Base-by-base conservation (phyloP, 1,140 invertebrate genomes). In the Macrotrachela quadricornifera region DNA sequence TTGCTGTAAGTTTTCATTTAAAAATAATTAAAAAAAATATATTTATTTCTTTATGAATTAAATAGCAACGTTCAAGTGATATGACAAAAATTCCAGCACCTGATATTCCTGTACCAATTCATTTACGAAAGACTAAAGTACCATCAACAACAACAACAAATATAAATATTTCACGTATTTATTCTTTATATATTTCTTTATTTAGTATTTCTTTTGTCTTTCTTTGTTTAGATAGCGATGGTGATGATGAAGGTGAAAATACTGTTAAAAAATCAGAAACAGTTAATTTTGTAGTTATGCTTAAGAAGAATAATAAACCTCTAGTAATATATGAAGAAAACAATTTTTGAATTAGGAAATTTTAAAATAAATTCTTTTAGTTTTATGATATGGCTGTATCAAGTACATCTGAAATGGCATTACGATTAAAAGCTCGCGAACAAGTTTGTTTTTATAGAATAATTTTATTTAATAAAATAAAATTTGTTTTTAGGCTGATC, bases 301-400 rank as follows among this genome's bases (percentile, higher is more conserved):
- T 88, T 1, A 77, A 83, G 52, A 85, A 82, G 67, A 85, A 86
- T 12, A 87, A 85, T 56, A 92, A 92, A 63, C 63, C 63, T 40
- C 66, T 30, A 30, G 21, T 30, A 30, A 30, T 4, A 4, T 30
- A 30, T 30, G 3, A 30, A 30, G 2, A 30, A 30, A 30, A 30
- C 8, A 30, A 4, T 2, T 30, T 30, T 30, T 30, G 2, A 2
- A 30, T 2, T 4, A 8, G 8, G 2, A 30, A 4, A 30, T 30
- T 30, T 30, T 2, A 30, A 30, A 30, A 4, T 30, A 8, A 30
- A 30, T 30, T 30, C 2, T 30, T 30, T 30, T 30, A 87, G 65
- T 88, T 85, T 61, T 87, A 87, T 66, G 83, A 79, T 56, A 78
- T 94, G 51, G 80, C 80, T 56, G 84, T 91, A 0, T 85, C 88